Conservation (phyloP, 2,888 invertebrate genomes). For the Ophraella communa region DNA sequence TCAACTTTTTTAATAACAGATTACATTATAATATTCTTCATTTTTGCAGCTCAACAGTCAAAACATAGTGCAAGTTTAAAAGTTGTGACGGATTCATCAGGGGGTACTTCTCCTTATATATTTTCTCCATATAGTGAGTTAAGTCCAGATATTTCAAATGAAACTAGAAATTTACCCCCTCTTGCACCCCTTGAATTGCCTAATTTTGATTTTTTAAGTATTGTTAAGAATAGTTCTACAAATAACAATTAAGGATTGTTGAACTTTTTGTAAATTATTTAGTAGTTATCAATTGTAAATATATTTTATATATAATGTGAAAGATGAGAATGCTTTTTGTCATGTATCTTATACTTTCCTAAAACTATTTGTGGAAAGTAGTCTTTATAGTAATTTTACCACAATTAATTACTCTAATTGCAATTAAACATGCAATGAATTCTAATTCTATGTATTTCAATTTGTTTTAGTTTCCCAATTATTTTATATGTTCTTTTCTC, state of each 20-base stretch:
- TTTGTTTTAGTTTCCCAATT: no score
- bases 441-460: no score
- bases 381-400: no score
- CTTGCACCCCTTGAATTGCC: slow-evolving; percentile 70
- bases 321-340: no score
- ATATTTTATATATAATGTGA: no score
- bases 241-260: slow-evolving; percentile 27
- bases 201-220: slow-evolving; percentile 62
- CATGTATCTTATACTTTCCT: no score
- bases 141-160: slow-evolving; percentile 54
- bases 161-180: slow-evolving; percentile 57
- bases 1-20: neutral
- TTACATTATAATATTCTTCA: neutral
- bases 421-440: no score
- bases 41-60: slow-evolving; percentile 46
- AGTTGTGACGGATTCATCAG: slow-evolving; percentile 56
- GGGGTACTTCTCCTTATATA: slow-evolving; percentile 58
- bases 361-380: no score
- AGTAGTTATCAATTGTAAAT: no score
- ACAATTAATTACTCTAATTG: no score
- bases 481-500: no score
- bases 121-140: slow-evolving; percentile 58
- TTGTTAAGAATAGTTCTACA: slow-evolving; percentile 35
- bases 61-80: slow-evolving; percentile 49
- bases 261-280: no score